These are phyloP conservation scores for Cossypha dichroa DNA, from an alignment of 2,797 vertebrate genomes.

Conservation along the genomic window DNA sequence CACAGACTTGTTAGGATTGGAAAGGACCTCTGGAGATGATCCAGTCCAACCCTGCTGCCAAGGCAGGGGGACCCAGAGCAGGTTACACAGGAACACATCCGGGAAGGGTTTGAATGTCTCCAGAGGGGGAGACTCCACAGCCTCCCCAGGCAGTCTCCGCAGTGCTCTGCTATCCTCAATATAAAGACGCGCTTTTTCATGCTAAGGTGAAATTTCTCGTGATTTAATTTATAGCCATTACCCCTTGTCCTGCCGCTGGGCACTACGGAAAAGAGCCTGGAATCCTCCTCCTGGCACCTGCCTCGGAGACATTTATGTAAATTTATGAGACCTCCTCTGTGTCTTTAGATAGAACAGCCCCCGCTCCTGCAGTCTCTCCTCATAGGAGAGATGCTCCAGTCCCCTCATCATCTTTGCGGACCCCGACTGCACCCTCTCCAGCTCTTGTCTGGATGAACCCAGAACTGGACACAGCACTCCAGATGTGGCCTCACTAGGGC, in stretches of 20 bases:
- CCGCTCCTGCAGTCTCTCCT: neutral
- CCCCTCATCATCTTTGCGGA: neutral
- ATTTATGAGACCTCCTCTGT: neutral
- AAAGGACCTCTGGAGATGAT: neutral
- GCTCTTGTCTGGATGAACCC: neutral
- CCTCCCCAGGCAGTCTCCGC: neutral
- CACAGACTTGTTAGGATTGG: neutral
- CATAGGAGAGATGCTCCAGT: neutral
- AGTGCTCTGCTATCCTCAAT: neutral
- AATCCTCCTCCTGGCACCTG: neutral
- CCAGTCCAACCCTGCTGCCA: neutral
- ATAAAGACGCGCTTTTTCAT: neutral
- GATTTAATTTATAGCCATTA: neutral
- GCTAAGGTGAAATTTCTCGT: neutral
- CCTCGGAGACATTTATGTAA: neutral
- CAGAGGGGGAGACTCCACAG: too few species aligned
- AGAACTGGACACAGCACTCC: neutral
- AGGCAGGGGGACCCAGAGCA: neutral
- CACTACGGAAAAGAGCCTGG: neutral
- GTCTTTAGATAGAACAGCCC: neutral
- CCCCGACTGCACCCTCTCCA: neutral
- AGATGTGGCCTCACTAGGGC: neutral
- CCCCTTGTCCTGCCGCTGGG: rapidly evolving
- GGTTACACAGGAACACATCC: rapidly evolving
- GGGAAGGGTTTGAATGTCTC: too few species aligned